Percentiles rank a stretch among this genome's conserved stretches.
phyloP scores from a whole-genome alignment of 2,113 vertebrate genomes.

The Phoenicopterus ruber region DNA sequence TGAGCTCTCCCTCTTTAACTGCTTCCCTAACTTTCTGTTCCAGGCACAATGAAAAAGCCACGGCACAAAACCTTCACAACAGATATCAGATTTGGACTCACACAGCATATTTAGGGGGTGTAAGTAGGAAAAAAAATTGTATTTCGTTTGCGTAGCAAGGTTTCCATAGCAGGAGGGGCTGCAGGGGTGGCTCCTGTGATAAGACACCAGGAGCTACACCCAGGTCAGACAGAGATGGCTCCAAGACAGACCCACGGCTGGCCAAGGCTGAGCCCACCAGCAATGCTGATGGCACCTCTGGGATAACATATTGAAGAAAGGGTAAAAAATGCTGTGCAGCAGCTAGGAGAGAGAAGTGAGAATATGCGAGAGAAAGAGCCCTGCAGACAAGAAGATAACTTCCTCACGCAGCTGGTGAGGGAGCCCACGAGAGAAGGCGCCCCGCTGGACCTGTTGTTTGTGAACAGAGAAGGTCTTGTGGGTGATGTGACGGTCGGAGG shows the following conservation, averaged over 20 bases:
- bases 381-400: no score
- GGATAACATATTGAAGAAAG: not conserved
- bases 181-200: not conserved
- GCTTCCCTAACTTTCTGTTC: not conserved
- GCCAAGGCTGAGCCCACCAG: not conserved
- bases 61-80: rapidly evolving
- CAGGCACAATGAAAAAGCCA: not conserved
- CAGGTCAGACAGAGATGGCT: not conserved
- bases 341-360: not conserved
- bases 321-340: not conserved
- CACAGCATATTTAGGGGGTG: not conserved
- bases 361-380: not conserved
- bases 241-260: not conserved
- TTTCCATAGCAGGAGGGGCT: rapidly evolving
- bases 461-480: no score
- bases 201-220: not conserved
- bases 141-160: not conserved
- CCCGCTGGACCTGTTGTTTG: no score
- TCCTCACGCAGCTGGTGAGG: no score
- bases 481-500: no score
- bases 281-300: not conserved
- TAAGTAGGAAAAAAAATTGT: not conserved
- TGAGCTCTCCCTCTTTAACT: not conserved
- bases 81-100: not conserved
- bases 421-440: no score